Evolutionary conservation across 2,888 invertebrate genomes (phyloP), one percentile per base, ranked within the genome.

Genomic region (Agrochola macilenta): DNA sequence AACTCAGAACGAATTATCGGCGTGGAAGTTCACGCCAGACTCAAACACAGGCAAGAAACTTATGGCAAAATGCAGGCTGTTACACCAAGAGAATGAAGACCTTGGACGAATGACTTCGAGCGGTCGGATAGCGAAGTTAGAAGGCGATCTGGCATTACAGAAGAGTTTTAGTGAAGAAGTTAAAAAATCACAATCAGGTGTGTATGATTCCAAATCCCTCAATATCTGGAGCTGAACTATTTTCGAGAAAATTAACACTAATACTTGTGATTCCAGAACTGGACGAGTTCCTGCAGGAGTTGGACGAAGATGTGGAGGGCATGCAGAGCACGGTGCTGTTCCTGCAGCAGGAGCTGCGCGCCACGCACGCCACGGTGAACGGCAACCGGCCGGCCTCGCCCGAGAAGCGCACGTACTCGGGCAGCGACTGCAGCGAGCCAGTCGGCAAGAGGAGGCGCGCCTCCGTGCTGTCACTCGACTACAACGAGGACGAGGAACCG

Each of bases 11-110:
- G 99, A 99, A 97, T 97, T 99, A 66, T 98, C 99, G 76, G 99
- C 99, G 5, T 99, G 99, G 99, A 99, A 99, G 96, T 99, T 99
- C 95, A 99, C 99, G 23, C 99, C 99, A n/a, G 99, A 99, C 95
- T 99, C 99, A 84, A 99, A 99, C 97, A 99, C 99, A 68, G 99
- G 99, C 85, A 99, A 99, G 95, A 98, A 99, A 87, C 97, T 99
- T 87, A 99, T 99, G 99, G 99, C 99, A 17, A 99, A 99, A 94
- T 99, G 99, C 93, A 97, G 99, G 82, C 96, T 99, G 87, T 96
- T 99, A 68, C 98, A 99, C 93, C 99, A 99, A 95, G 99, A 99
- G 95, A 99, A 99, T 95, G 99, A 99, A 94, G 99, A 99, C 92
- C 97, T 99, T 35, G 99, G 99, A 20, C 98, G 99, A 92, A 98